Percentiles rank a stretch among this genome's conserved stretches.
Conservation (phyloP, 2,888 invertebrate species). For the Tipula helvola region DNA sequence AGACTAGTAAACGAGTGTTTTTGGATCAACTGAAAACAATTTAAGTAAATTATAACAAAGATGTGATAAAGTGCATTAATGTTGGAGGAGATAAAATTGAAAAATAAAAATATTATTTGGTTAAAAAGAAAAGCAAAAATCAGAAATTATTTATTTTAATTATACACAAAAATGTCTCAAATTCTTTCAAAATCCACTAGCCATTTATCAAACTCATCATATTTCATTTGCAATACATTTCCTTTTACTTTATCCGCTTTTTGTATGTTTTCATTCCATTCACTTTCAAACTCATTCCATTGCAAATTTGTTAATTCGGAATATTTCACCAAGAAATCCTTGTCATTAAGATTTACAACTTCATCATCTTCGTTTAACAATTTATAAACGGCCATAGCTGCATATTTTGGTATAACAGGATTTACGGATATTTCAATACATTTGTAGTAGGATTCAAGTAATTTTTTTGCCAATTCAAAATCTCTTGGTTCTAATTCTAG, state of each 20-base stretch:
- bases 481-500: neutral
- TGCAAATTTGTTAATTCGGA: neutral
- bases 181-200: neutral
- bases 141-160: neutral
- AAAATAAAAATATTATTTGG: too few species aligned
- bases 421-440: neutral
- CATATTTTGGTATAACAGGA: neutral
- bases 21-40: too few species aligned
- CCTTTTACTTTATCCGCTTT: neutral
- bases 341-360: neutral
- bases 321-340: neutral
- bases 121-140: neutral
- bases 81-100: too few species aligned
- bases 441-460: neutral
- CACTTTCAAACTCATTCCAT: neutral
- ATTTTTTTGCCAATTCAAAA: neutral
- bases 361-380: neutral
- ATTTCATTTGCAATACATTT: neutral
- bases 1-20: too few species aligned
- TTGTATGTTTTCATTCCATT: neutral
- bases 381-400: neutral
- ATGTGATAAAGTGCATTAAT: too few species aligned
- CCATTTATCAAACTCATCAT: neutral
- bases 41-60: too few species aligned
- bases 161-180: neutral